Percentiles rank a stretch among this genome's conserved stretches.
These are phyloP conservation scores for Oceanodroma tethys DNA, from an alignment of 2,113 vertebrate species.

Conservation along the genomic window DNA sequence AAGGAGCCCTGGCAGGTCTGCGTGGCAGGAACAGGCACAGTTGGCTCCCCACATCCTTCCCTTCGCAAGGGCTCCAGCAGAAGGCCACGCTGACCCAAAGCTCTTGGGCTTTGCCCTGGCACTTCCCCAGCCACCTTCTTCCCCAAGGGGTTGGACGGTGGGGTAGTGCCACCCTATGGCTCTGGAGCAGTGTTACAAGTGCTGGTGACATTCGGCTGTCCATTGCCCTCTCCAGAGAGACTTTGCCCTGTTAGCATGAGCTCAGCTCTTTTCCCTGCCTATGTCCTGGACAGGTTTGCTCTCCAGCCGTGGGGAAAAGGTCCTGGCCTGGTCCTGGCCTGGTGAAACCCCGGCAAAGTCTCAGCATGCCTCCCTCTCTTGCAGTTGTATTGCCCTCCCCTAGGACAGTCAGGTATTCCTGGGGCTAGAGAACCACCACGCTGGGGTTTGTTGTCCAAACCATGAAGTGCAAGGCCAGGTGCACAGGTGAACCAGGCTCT, in stretches of 20 bases:
- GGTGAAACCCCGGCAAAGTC: background rate
- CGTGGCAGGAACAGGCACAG: background rate
- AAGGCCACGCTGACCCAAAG: background rate
- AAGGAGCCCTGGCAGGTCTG: background rate
- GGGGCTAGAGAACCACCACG: background rate
- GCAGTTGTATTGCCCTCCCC: background rate
- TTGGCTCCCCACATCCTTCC: background rate
- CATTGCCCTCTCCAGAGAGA: background rate
- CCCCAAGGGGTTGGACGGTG: background rate
- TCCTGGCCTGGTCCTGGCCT: background rate
- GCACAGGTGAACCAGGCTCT: background rate
- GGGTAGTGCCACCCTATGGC: conserved; percentile 50
- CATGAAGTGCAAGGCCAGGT: background rate
- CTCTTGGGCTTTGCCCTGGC: background rate
- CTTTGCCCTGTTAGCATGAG: background rate
- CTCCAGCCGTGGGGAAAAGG: background rate
- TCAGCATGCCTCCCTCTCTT: background rate
- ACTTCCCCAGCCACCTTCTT: background rate
- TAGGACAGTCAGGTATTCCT: background rate
- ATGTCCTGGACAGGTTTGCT: background rate
- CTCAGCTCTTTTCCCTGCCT: background rate
- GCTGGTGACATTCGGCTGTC: background rate
- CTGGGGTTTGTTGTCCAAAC: background rate
- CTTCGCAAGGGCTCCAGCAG: background rate
- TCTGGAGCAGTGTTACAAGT: background rate